phyloP scores from a whole-genome alignment of 2,888 invertebrate species.

The Oasisia sp. region DNA sequence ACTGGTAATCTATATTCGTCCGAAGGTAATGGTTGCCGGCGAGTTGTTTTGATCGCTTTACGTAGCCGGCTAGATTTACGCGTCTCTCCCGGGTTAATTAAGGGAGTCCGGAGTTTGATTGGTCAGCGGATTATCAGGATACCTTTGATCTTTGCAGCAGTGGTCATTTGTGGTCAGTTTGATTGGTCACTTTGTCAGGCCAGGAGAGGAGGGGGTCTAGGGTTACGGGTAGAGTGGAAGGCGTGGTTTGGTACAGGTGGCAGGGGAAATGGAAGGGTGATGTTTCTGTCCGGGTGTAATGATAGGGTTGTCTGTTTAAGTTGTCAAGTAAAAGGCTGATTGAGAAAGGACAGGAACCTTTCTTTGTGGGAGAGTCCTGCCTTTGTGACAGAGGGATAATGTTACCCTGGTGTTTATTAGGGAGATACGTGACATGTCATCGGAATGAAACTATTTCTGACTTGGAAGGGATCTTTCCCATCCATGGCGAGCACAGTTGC shows the following conservation, averaged over 20 bases:
- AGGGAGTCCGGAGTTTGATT: neutral
- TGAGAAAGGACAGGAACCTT: neutral
- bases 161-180: neutral
- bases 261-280: neutral
- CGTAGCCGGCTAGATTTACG: neutral
- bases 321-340: neutral
- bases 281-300: neutral
- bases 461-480: neutral
- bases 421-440: neutral
- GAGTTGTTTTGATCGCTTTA: neutral
- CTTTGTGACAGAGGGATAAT: neutral
- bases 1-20: neutral
- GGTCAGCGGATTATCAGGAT: neutral
- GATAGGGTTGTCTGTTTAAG: neutral
- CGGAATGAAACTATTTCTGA: neutral
- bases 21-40: neutral
- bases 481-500: neutral
- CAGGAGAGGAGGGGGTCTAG: neutral
- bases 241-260: neutral
- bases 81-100: neutral
- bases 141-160: constrained; percentile 14
- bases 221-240: neutral
- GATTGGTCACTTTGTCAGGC: neutral
- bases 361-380: neutral
- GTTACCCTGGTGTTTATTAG: neutral